Evolutionary conservation across 2,113 vertebrate genomes (phyloP).

Genomic region (Lophochroa leadbeateri): DNA sequence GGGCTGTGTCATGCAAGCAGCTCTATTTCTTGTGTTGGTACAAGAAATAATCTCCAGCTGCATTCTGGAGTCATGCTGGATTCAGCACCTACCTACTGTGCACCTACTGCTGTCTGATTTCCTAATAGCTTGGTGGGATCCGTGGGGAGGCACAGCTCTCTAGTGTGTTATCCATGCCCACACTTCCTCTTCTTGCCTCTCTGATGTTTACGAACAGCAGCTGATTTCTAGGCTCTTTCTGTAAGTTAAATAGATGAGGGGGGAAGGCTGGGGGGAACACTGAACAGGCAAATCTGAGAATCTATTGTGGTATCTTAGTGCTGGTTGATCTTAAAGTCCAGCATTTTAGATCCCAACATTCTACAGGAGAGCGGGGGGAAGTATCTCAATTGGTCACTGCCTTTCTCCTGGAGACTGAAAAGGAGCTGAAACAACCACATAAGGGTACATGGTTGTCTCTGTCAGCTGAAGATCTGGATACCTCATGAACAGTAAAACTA

Average conservation of each 20-base stretch:
- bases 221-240: neutral
- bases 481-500: neutral
- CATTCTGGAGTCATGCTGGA: neutral
- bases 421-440: neutral
- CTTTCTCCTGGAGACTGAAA: neutral
- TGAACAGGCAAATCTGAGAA: neutral
- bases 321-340: neutral
- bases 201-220: neutral
- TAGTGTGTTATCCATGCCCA: neutral
- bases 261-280: accelerated
- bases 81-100: neutral
- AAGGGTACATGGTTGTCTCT: neutral
- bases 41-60: neutral
- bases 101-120: neutral
- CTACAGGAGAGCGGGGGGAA: accelerated
- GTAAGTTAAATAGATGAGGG: neutral
- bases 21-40: neutral
- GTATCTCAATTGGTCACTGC: neutral
- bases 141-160: accelerated
- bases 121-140: neutral
- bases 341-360: neutral
- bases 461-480: neutral
- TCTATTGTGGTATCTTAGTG: neutral
- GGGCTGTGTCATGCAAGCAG: neutral
- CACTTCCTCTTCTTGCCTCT: neutral